phyloP scores from a whole-genome alignment of 2,113 vertebrate genomes.

The Isurus oxyrinchus region DNA sequence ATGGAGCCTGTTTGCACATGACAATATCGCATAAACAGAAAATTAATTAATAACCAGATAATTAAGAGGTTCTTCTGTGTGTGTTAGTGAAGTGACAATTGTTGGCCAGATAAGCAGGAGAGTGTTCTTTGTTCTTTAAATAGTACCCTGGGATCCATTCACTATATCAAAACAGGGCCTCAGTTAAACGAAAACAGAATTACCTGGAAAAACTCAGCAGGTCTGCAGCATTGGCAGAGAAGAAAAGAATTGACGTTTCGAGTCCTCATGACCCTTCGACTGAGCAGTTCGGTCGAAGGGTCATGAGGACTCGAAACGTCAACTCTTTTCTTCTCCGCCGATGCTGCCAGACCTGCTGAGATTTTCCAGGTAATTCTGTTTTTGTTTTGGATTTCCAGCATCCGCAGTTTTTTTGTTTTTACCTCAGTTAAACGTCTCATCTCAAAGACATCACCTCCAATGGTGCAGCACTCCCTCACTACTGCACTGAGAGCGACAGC shows the following conservation, averaged over 20 bases:
- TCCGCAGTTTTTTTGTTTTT: too few relatives aligned
- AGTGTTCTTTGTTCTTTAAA: not conserved
- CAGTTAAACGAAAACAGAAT: too few relatives aligned
- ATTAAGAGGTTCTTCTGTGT: not conserved
- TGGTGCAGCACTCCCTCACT: not conserved
- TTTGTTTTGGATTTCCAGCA: too few relatives aligned
- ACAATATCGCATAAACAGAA: not conserved
- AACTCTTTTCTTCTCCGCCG: too few relatives aligned
- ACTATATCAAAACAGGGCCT: not conserved
- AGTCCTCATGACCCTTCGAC: too few relatives aligned
- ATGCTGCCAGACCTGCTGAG: too few relatives aligned
- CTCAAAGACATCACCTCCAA: not conserved
- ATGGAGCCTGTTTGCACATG: not conserved
- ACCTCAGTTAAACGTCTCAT: not conserved
- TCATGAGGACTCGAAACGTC: too few relatives aligned
- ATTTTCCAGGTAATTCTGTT: too few relatives aligned
- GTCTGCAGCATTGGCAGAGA: too few relatives aligned
- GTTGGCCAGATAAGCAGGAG: not conserved
- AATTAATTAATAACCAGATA: not conserved
- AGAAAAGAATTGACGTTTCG: too few relatives aligned
- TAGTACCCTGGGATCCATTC: not conserved
- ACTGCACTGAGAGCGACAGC: not conserved
- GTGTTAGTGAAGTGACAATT: not conserved
- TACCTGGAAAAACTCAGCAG: too few relatives aligned
- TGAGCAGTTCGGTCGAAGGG: too few relatives aligned